Conservation (phyloP, 2,797 vertebrate genomes). For the Oreonectes daqikongensis region DNA sequence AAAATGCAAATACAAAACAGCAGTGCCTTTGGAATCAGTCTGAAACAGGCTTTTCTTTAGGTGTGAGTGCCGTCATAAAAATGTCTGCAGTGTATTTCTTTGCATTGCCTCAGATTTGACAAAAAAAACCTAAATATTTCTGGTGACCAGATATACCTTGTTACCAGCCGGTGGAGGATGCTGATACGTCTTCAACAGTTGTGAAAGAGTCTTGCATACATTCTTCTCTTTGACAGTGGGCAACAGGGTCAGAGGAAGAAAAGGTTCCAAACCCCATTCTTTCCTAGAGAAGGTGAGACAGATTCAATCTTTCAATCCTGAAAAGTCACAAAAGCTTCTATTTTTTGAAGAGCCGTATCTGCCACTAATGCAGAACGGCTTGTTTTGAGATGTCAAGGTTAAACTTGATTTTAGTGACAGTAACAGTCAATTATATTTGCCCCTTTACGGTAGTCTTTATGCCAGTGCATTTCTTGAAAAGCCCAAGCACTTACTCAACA, state of each 20-base stretch:
- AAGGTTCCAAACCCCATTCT: slow-evolving; percentile 97
- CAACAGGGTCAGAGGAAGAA: slow-evolving; percentile 93
- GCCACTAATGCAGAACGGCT: not conserved
- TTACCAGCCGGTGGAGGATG: slow-evolving; percentile 87
- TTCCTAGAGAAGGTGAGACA: slow-evolving; percentile 78
- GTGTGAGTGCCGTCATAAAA: too few relatives aligned
- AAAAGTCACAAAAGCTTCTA: not conserved
- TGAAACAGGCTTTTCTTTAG: not conserved
- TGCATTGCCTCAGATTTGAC: not conserved
- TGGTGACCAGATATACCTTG: slow-evolving; percentile 79
- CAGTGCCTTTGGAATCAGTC: not conserved
- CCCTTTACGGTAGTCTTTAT: too few relatives aligned
- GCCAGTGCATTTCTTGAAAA: not conserved
- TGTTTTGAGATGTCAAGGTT: too few relatives aligned
- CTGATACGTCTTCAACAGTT: slow-evolving; percentile 96
- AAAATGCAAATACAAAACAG: not conserved
- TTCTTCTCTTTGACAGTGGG: slow-evolving; percentile 96
- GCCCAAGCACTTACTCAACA: slow-evolving; percentile 87
- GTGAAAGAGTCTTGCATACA: slow-evolving; percentile 92
- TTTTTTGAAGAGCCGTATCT: not conserved
- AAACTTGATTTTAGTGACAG: too few relatives aligned
- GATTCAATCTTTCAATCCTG: slow-evolving; percentile 21
- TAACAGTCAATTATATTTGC: too few relatives aligned
- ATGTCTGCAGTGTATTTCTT: not conserved
- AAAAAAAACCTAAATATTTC: not conserved